Percentiles rank a stretch among this genome's conserved stretches.
Conservation (phyloP, 1,140 invertebrate species). For the Bombus fervidus region DNA sequence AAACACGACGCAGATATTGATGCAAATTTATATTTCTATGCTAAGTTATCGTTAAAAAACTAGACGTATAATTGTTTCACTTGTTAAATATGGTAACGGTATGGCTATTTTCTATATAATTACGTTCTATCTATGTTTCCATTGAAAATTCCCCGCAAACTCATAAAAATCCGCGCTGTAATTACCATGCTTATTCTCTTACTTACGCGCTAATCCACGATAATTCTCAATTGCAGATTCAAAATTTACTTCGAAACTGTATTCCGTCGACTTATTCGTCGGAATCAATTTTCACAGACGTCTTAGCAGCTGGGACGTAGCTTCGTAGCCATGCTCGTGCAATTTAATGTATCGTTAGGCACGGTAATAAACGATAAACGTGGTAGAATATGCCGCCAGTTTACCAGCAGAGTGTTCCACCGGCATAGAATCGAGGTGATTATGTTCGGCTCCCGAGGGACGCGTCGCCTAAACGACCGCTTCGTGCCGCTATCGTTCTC, state of each 20-base stretch:
- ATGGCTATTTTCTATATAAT: no score
- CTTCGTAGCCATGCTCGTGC: background rate
- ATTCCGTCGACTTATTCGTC: background rate
- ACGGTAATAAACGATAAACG: constrained; percentile 38
- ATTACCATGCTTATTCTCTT: no score
- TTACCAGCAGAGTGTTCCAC: background rate
- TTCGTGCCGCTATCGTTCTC: constrained; percentile 10
- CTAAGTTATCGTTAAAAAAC: no score
- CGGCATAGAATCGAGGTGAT: constrained; percentile 16
- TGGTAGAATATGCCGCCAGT: constrained; percentile 16
- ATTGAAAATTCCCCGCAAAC: no score
- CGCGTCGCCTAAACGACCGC: constrained; percentile 15
- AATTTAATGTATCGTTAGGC: constrained; percentile 31
- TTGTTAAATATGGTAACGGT: no score
- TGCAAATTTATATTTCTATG: no score
- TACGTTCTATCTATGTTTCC: no score
- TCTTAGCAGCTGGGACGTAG: background rate
- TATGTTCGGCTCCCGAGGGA: constrained; percentile 21
- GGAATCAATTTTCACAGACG: constrained; percentile 2
- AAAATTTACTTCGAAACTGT: background rate
- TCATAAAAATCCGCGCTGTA: no score
- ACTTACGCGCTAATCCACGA: no score
- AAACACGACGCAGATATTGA: no score
- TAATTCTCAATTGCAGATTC: no score
- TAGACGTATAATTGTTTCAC: no score